phyloP scores from a whole-genome alignment of 2,888 invertebrate genomes.

The Trichogramma dendrolimi region DNA sequence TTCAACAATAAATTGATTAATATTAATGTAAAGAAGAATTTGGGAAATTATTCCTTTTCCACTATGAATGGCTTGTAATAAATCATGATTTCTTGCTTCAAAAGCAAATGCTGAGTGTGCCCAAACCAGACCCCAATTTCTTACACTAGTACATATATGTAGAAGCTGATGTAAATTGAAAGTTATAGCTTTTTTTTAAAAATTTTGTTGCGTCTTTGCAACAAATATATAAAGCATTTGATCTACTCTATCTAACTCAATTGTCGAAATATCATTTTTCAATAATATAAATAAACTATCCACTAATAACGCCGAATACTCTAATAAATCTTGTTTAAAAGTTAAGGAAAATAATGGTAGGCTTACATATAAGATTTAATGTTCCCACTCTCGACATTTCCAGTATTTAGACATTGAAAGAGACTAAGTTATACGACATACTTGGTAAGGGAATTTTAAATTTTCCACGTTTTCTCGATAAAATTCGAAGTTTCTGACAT shows the following conservation, averaged over 20 bases:
- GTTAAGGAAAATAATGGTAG: neutral
- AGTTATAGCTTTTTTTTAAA: slow-evolving; percentile 18
- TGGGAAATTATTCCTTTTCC: slow-evolving; percentile 12
- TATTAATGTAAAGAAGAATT: slow-evolving; percentile 4
- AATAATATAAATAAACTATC: neutral
- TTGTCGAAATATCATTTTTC: neutral
- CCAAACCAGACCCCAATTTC: slow-evolving; percentile 22
- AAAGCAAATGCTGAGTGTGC: slow-evolving; percentile 18
- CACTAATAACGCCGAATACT: neutral
- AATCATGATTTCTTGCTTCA: slow-evolving; percentile 18
- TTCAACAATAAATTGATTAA: neutral
- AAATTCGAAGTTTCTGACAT: neutral
- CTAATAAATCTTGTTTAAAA: neutral
- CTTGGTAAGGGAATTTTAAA: neutral
- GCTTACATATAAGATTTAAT: slow-evolving; percentile 11
- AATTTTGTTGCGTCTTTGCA: neutral
- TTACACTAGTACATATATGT: slow-evolving; percentile 21
- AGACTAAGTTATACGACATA: neutral
- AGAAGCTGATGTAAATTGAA: slow-evolving; percentile 24
- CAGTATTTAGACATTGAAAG: neutral
- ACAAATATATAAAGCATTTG: slow-evolving; percentile 11
- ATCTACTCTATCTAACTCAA: slow-evolving; percentile 7
- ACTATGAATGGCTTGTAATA: slow-evolving; percentile 14
- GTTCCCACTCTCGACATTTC: slow-evolving; percentile 10
- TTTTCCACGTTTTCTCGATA: neutral